Conservation (phyloP, 2,113 vertebrate genomes). For the Galemys pyrenaicus region DNA sequence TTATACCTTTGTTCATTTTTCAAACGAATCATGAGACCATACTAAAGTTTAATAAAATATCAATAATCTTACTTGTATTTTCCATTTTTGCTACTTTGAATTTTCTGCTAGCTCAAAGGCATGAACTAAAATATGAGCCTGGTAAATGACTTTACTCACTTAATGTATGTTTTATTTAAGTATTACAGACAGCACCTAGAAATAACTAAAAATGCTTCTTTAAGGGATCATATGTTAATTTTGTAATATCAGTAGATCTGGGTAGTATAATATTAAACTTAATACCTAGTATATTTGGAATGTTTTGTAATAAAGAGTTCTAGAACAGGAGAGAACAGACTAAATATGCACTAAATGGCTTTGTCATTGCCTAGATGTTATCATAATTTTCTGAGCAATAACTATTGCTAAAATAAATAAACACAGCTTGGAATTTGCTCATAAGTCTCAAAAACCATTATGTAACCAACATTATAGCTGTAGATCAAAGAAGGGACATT, state of each 20-base stretch:
- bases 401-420: neutral
- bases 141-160: neutral
- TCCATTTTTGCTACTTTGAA: neutral
- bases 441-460: neutral
- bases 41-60: neutral
- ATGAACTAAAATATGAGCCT: neutral
- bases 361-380: neutral
- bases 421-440: neutral
- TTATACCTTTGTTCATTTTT: neutral
- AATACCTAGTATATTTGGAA: neutral
- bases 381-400: neutral
- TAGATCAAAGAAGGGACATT: neutral
- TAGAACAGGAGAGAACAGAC: neutral
- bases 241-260: neutral
- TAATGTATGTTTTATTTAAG: neutral
- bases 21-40: neutral
- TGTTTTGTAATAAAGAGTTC: neutral
- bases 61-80: neutral
- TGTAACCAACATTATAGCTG: neutral
- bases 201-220: neutral
- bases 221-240: neutral
- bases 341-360: neutral
- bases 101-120: neutral
- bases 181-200: neutral
- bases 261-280: neutral